Evolutionary conservation across 1,140 invertebrate species (phyloP), one percentile per base, ranked within the genome.

Genomic region (Mactra quadrangularis): DNA sequence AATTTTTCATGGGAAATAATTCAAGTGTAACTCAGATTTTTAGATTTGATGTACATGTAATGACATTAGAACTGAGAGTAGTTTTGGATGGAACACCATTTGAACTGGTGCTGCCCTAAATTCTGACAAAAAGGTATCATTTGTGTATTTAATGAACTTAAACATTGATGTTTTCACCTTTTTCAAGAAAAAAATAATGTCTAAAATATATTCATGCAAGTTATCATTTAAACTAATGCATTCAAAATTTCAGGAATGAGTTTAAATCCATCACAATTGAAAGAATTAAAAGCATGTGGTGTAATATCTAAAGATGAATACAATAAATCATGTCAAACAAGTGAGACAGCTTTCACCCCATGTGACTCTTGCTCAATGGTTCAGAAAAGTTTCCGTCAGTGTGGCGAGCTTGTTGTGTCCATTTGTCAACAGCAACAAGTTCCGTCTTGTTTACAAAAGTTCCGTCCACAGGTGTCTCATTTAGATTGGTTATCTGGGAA

Each of bases 261-360:
- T 60, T 47, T 72, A 25, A 38, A 82, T 50, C 79, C 79, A 35
- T 29, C 70, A 50, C 55, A 82, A 27, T 45, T 82, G 25, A n/a
- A n/a, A n/a, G n/a, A 82, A 27, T 41, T 41, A 41, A 62, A 75
- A n/a, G 45, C 74, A 29, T 82, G 64, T 64, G 71, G 79, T 41
- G 13, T 71, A 27, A 45, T 89, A 17, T 66, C 88, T 4, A 84
- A 85, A 74, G 92, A 93, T 59, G 85, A 85, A 27, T 90, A 86
- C 72, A 89, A 88, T 64, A 92, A 92, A 85, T 85, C 86, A 25
- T 88, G 86, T 64, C 92, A 93, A 86, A 93, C 92, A 29, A 78
- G 85, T 29, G 92, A 93, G 62, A 91, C 92, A 11, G 90, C 90
- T 0, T 92, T 93, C 87, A 88, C 92, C 1, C 91, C 92, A 22